phyloP scores from a whole-genome alignment of 2,888 invertebrate species.

The Hirtodrosophila cameraria region DNA sequence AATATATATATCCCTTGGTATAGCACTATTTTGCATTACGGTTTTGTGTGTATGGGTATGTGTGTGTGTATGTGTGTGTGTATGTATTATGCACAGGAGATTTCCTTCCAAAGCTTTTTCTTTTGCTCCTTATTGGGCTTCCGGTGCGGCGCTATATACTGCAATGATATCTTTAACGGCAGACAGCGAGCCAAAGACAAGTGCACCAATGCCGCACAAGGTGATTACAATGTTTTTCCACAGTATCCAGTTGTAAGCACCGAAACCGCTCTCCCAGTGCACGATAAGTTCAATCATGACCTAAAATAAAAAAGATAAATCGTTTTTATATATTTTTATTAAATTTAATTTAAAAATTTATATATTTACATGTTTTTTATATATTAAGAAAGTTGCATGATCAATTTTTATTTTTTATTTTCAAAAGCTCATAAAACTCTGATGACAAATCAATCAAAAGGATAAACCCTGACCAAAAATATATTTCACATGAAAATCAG shows the following conservation, averaged over 20 bases:
- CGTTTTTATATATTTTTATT: too few relatives aligned
- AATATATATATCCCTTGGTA: conserved; percentile 69
- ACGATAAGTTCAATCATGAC: conserved; percentile 92
- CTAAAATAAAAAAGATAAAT: conserved; percentile 49
- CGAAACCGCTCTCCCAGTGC: conserved; percentile 93
- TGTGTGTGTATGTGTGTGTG: too few relatives aligned
- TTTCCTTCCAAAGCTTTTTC: neutral
- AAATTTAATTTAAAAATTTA: too few relatives aligned
- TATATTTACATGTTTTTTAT: too few relatives aligned
- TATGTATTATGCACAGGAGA: conserved; percentile 19
- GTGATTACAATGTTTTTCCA: conserved; percentile 91
- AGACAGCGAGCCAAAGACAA: conserved; percentile 91
- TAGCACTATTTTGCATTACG: conserved; percentile 47
- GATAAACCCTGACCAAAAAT: too few relatives aligned
- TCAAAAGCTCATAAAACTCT: too few relatives aligned
- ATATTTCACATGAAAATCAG: too few relatives aligned
- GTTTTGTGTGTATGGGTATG: too few relatives aligned
- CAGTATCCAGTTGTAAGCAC: conserved; percentile 89
- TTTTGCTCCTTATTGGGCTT: conserved; percentile 37
- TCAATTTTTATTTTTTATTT: too few relatives aligned
- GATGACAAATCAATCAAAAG: too few relatives aligned
- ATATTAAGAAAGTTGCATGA: too few relatives aligned
- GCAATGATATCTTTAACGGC: conserved; percentile 87
- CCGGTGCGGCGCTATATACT: conserved; percentile 57
- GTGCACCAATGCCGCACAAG: conserved; percentile 91